Evolutionary conservation across 2,888 invertebrate genomes (phyloP).

Genomic region (Drosophila mulleri): DNA sequence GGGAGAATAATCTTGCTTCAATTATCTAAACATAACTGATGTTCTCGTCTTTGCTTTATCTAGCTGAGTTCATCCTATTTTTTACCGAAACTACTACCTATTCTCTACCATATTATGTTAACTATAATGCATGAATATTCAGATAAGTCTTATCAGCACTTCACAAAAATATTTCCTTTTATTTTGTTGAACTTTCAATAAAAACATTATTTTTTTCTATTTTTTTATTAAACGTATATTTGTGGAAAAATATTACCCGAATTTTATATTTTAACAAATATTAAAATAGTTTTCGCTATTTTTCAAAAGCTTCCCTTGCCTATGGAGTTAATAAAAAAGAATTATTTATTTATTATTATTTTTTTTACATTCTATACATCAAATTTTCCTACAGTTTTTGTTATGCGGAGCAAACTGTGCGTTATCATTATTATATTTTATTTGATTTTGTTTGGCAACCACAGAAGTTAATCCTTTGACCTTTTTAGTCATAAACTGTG

Average conservation of each 20-base stretch:
- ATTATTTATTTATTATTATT: too few relatives aligned
- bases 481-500: constrained; percentile 31
- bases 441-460: constrained; percentile 24
- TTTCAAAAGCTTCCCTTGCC: too few relatives aligned
- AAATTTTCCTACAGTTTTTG: not conserved
- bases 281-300: not conserved
- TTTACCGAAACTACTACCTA: too few relatives aligned
- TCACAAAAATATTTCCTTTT: too few relatives aligned
- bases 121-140: too few relatives aligned
- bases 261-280: not conserved
- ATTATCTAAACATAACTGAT: too few relatives aligned
- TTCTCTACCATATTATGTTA: too few relatives aligned
- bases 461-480: constrained; percentile 54
- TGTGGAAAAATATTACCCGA: not conserved
- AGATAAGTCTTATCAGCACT: too few relatives aligned
- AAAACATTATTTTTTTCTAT: not conserved
- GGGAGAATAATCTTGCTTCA: too few relatives aligned
- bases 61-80: too few relatives aligned
- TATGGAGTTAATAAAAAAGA: too few relatives aligned
- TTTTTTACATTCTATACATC: not conserved
- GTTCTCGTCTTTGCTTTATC: too few relatives aligned
- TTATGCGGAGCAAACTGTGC: constrained; percentile 11
- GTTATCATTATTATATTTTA: constrained; percentile 11
- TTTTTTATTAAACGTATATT: not conserved
- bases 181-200: not conserved